Base-by-base conservation (phyloP, 2,888 invertebrate species). In the Cephalotes varians region DNA sequence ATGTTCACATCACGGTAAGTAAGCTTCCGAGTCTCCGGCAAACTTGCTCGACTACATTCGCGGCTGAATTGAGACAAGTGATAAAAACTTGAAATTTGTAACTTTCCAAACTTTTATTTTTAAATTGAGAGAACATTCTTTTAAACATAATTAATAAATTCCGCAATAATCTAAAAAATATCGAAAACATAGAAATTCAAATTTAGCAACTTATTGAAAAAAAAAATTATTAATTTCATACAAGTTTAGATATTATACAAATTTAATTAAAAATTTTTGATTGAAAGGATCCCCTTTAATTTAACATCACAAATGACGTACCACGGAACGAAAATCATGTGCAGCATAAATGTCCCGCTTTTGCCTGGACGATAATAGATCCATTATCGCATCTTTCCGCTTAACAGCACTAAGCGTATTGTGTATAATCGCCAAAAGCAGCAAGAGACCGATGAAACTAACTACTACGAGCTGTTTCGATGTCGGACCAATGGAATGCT, bases 401-500 rank as follows among this genome's bases (percentile, higher is more conserved):
- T 92, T 94, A 2, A 90, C 85, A 2, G 92, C 87, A 37, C 92
- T 87, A 44, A 94, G 91, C 3, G 94, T 93, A 77, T 94, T 94
- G 80, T 94, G 94, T 85, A 94, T 92, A 18, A 94, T 88, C 3
- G 94, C 94, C 80, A 94, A 94, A 4, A 94, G 93, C 31, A 94
- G 87, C 7, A 94, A 72, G 40, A 94, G 85, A 7, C 94, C 94
- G 77, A 94, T 94, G 81, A 94, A 94, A 71, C 94, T 93, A 73
- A 94, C 94, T 81, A 94, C 87, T 9, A 93, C 87, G 49, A 94
- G 91, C 73, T 94, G 94, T 82, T 93, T 94, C 15, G 94, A 86
- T 0, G 93, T 90, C 3, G 93, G 90, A 18, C 81, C 87, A 1
- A 90, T 44, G 7, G 86, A 31, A 4, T 89, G 86, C 47, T 93